Base-by-base conservation (phyloP, 2,113 vertebrate genomes). In the Atherinomorus stipes region DNA sequence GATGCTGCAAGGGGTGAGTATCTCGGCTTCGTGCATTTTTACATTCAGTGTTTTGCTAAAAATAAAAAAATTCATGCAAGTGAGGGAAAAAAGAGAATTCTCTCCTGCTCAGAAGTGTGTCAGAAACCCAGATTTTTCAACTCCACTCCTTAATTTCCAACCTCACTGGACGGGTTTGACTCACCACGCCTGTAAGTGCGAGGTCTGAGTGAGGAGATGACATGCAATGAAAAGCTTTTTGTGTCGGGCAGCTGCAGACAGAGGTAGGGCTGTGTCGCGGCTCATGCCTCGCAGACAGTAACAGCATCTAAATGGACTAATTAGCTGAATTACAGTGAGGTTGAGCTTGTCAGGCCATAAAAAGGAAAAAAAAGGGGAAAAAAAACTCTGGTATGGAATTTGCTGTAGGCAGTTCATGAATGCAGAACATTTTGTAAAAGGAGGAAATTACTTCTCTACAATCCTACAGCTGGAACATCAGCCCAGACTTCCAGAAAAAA, bases 1-100 rank as follows among this genome's bases (percentile, higher is more conserved):
- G 88, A 95, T 97, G 93, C 97, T 99, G 71, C 98, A 99, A 92
- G 97, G 96, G 90, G 98, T 99, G 92, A 72, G 98, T 95, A 16
- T 13, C 44, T n/a, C n/a, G 31, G 16, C 25, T 42, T 50, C 25
- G 28, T 22, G 5, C 31, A 12, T 49, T 40, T 13, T 25, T 7
- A 23, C 12, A 13, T 13, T 42, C 19, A 19, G 13, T 13, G 19
- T 44, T 61, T 49, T 47, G 26, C 15, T 50, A 12, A 74, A 42
- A 57, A 59, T 18, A 22, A 13, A 44, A 61, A 11, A 54, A 37
- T 66, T 18, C 0, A 37, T 15, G 51, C 18, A 58, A 42, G 40
- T 4, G 40, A 42, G 7, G 2, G 38, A 8, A 44, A 11, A 51
- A 51, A 26, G 53, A 50, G 51, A 15, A 0, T 26, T 42, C 19